Conservation (phyloP, 1,140 invertebrate genomes). For the Globodera rostochiensis region DNA sequence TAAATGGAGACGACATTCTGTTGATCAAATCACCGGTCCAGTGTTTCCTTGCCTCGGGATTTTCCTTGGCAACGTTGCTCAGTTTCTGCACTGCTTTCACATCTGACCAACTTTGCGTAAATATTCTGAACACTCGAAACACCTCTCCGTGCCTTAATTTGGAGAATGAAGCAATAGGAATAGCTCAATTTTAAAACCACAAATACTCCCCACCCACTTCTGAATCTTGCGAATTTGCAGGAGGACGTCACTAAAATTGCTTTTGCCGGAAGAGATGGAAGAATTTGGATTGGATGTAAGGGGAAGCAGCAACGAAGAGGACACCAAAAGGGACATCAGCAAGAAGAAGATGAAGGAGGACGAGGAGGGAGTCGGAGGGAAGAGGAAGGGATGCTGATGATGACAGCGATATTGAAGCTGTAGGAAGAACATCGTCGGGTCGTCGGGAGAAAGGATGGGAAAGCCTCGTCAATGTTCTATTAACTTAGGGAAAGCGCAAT, state of each 20-base stretch:
- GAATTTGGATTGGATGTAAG: not conserved
- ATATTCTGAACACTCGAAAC: slow-evolving; percentile 50
- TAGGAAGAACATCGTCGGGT: not conserved
- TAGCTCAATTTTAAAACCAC: too few species aligned
- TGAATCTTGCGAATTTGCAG: too few species aligned
- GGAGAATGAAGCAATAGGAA: too few species aligned
- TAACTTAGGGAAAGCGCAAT: too few species aligned
- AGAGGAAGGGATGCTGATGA: not conserved
- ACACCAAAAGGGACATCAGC: not conserved
- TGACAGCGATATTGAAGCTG: not conserved
- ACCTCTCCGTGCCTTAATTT: slow-evolving; percentile 1
- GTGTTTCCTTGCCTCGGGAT: slow-evolving; percentile 29
- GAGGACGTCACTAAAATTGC: too few species aligned
- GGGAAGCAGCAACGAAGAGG: not conserved
- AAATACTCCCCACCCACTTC: too few species aligned
- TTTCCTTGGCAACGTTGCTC: slow-evolving; percentile 41
- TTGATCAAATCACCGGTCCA: not conserved
- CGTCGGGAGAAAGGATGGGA: too few species aligned
- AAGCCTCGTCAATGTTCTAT: too few species aligned
- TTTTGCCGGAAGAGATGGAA: not conserved
- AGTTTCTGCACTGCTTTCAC: slow-evolving; percentile 38
- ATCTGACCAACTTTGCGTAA: slow-evolving; percentile 40
- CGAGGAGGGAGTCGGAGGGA: not conserved
- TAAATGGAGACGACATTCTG: too few species aligned
- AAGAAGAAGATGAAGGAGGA: not conserved